phyloP scores from a whole-genome alignment of 2,797 vertebrate genomes.

The Botia almorhae region DNA sequence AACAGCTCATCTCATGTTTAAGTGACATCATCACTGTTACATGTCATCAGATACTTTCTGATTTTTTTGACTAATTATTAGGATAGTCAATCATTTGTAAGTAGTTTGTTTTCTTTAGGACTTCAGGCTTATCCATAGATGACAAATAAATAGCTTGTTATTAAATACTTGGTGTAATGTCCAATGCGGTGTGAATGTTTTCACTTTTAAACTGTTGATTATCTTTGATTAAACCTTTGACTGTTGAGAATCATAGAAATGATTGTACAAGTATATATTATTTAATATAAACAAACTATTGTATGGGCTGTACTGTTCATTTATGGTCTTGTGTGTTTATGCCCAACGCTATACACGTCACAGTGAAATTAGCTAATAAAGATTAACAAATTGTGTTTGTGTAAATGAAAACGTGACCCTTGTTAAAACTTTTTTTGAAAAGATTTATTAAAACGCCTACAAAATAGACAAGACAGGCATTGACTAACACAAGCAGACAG shows the following conservation, averaged over 20 bases:
- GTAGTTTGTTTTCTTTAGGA: background rate
- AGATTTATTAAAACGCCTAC: slow-evolving; percentile 84
- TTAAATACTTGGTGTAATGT: background rate
- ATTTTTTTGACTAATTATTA: background rate
- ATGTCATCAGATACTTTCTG: background rate
- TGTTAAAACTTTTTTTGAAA: slow-evolving; percentile 70
- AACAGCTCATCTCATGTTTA: too few species aligned
- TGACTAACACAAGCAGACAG: slow-evolving; percentile 75
- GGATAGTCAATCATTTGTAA: background rate
- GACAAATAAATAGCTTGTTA: background rate
- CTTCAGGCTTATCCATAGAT: background rate
- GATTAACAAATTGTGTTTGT: background rate
- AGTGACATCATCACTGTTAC: too few species aligned
- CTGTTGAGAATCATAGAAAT: background rate
- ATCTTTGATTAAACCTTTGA: too few species aligned
- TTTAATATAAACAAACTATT: slow-evolving; percentile 10
- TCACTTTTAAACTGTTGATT: background rate
- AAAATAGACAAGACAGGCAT: slow-evolving; percentile 75
- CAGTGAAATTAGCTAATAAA: too few species aligned
- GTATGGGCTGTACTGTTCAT: background rate
- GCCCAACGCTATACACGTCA: background rate
- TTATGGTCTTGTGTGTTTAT: background rate
- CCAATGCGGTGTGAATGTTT: background rate
- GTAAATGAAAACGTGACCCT: background rate
- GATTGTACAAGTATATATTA: background rate